Evolutionary conservation across 2,113 vertebrate genomes (phyloP).

Genomic region (Fregetta grallaria): DNA sequence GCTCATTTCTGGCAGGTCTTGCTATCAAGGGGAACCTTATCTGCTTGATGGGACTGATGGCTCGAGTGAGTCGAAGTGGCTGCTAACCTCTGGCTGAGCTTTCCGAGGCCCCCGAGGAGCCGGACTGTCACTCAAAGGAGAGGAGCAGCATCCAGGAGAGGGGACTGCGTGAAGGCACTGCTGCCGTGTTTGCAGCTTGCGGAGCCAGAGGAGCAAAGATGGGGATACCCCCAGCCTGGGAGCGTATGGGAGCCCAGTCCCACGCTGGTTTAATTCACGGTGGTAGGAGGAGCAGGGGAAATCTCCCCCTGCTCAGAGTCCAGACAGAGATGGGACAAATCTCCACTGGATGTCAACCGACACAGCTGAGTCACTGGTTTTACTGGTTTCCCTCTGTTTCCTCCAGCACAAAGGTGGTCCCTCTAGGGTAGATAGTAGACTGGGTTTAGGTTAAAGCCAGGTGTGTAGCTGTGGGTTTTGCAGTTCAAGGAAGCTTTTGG

Average conservation of each 20-base stretch:
- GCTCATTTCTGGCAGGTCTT: constrained; percentile 22
- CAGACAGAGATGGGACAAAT: neutral
- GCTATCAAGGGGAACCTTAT: constrained; percentile 46
- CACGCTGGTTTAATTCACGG: neutral
- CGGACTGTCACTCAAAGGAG: fast-evolving
- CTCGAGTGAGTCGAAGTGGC: neutral
- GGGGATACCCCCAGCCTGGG: neutral
- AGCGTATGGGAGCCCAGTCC: neutral
- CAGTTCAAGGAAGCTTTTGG: neutral
- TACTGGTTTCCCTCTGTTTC: neutral
- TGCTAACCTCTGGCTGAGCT: constrained; percentile 60
- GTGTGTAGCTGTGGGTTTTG: neutral
- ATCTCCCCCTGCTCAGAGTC: neutral
- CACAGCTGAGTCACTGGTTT: neutral
- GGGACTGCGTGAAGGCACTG: neutral
- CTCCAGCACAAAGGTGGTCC: neutral
- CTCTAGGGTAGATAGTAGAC: neutral
- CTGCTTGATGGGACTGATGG: constrained; percentile 7
- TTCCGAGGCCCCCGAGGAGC: neutral
- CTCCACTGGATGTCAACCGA: neutral
- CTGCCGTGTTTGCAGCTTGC: fast-evolving
- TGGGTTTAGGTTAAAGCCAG: neutral
- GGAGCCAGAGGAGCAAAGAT: neutral
- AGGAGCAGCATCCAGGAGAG: neutral
- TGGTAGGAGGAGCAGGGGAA: neutral